Conservation (phyloP, 2,888 invertebrate species). For the Acronicta leporina region DNA sequence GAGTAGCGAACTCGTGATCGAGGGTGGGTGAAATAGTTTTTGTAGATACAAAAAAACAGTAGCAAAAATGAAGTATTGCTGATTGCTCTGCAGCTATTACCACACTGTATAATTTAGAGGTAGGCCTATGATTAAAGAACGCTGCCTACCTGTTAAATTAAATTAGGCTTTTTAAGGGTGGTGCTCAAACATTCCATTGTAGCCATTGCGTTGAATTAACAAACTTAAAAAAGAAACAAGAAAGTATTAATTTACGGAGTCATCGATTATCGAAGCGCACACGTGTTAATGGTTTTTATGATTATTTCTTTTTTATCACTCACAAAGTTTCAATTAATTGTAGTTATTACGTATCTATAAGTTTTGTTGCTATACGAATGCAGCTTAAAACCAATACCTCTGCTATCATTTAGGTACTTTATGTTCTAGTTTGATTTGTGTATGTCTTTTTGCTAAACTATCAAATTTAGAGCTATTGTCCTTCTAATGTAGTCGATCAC, state of each 20-base stretch:
- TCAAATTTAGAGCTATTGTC: too few relatives aligned
- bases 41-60: slow-evolving; percentile 79
- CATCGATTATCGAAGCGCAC: slow-evolving; percentile 79
- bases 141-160: slow-evolving; percentile 89
- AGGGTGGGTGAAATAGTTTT: slow-evolving; percentile 69
- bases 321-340: slow-evolving; percentile 52
- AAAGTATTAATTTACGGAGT: slow-evolving; percentile 81
- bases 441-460: too few relatives aligned
- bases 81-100: slow-evolving; percentile 86
- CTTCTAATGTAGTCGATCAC: too few relatives aligned
- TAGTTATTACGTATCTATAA: slow-evolving; percentile 37
- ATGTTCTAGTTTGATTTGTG: neutral
- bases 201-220: slow-evolving; percentile 72
- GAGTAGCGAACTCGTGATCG: slow-evolving; percentile 61
- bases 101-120: slow-evolving; percentile 84
- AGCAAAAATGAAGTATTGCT: slow-evolving; percentile 88
- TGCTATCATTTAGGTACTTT: slow-evolving; percentile 24
- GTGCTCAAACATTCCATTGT: slow-evolving; percentile 74
- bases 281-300: slow-evolving; percentile 82
- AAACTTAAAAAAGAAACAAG: slow-evolving; percentile 73
- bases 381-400: slow-evolving; percentile 28
- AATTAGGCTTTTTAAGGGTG: slow-evolving; percentile 88
- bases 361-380: slow-evolving; percentile 31
- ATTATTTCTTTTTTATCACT: slow-evolving; percentile 66
- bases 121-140: slow-evolving; percentile 87